phyloP scores from a whole-genome alignment of 2,797 vertebrate species.

The Sebastes vulpes region DNA sequence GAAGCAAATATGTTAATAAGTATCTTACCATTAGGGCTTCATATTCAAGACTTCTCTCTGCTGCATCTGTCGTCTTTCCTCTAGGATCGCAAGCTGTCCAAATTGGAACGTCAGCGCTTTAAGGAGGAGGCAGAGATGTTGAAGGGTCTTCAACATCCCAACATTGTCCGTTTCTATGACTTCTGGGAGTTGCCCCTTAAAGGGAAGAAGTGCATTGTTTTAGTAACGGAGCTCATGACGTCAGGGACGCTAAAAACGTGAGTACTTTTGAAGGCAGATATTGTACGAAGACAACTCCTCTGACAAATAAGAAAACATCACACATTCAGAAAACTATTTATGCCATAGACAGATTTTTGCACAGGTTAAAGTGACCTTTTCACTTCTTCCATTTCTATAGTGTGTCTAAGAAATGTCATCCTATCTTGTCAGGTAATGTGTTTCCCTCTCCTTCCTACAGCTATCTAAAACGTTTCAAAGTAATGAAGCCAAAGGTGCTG shows the following conservation, averaged over 20 bases:
- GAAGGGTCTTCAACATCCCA: slow-evolving; percentile 97
- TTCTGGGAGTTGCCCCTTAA: slow-evolving; percentile 97
- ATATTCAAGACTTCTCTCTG: slow-evolving; percentile 4
- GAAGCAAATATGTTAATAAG: slow-evolving; percentile 6
- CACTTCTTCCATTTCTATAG: not conserved
- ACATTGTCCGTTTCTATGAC: slow-evolving; percentile 98
- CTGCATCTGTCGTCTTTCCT: slow-evolving; percentile 19
- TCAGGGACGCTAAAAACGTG: slow-evolving; percentile 99
- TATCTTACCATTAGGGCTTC: not conserved
- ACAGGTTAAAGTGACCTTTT: not conserved
- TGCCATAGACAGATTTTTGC: not conserved
- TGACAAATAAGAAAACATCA: not conserved
- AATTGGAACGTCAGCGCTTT: slow-evolving; percentile 95
- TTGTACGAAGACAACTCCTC: not conserved
- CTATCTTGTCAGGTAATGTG: not conserved
- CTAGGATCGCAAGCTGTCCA: slow-evolving; percentile 97
- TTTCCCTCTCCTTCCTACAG: slow-evolving; percentile 74
- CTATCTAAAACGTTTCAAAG: slow-evolving; percentile 98
- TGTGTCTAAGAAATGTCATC: not conserved
- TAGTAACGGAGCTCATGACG: slow-evolving; percentile 98
- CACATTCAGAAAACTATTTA: not conserved
- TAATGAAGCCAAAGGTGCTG: slow-evolving; percentile 98
- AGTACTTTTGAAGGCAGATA: slow-evolving; percentile 63
- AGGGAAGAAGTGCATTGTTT: slow-evolving; percentile 96
- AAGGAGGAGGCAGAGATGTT: slow-evolving; percentile 99